These are phyloP conservation scores for Oryzias melastigma DNA, from an alignment of 2,113 vertebrate genomes.

Conservation along the genomic window DNA sequence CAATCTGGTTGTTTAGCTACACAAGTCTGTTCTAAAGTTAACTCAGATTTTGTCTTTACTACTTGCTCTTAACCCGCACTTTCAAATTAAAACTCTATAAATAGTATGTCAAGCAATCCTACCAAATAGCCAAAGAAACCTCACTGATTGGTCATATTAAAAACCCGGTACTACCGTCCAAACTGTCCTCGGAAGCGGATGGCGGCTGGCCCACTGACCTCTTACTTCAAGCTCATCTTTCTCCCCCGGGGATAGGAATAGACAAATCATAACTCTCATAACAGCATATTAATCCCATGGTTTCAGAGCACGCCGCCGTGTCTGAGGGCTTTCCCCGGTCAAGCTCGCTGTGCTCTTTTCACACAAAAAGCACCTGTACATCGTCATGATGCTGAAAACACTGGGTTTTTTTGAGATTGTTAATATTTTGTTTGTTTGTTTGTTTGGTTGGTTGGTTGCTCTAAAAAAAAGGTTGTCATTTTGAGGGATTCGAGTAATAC, in stretches of 20 bases:
- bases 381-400: not conserved
- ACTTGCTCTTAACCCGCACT: no score
- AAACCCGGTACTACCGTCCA: slow-evolving; percentile 42
- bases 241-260: slow-evolving; percentile 30
- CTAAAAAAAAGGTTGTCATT: no score
- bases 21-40: no score
- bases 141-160: slow-evolving; percentile 52
- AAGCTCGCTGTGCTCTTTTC: slow-evolving; percentile 31
- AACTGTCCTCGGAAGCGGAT: slow-evolving; percentile 38
- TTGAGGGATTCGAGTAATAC: no score
- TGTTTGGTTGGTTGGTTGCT: no score
- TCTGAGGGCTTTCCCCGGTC: slow-evolving; percentile 53
- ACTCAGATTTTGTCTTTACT: no score
- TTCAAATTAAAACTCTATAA: no score
- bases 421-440: no score
- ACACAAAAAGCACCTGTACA: slow-evolving; percentile 38
- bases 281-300: slow-evolving; percentile 66
- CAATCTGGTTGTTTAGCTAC: no score
- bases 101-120: slow-evolving; percentile 1
- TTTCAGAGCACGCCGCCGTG: slow-evolving; percentile 35
- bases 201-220: slow-evolving; percentile 61
- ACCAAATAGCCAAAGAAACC: slow-evolving; percentile 33
- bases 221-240: slow-evolving; percentile 61
- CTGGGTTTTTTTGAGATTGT: no score
- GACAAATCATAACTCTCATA: slow-evolving; percentile 50